A percentile compares a stretch with the other conserved stretches of the same genome.
phyloP scores from a whole-genome alignment of 1,140 invertebrate species.

The Achroia grisella region DNA sequence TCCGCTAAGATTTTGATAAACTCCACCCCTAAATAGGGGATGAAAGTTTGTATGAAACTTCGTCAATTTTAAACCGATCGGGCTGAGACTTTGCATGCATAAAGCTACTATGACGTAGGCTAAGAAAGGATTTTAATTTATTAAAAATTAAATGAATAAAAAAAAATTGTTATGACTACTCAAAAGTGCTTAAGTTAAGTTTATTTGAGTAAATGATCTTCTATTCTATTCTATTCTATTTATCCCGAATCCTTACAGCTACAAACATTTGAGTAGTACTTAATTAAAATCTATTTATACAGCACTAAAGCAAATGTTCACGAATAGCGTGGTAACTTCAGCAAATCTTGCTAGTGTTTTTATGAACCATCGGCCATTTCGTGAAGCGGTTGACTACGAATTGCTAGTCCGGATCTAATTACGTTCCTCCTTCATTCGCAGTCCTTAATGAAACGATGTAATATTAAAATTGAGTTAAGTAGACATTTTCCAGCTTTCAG shows the following conservation, averaged over 20 bases:
- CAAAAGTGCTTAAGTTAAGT: too few relatives aligned
- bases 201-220: too few relatives aligned
- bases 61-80: too few relatives aligned
- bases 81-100: too few relatives aligned
- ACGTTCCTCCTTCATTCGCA: slow-evolving; percentile 1
- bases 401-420: slow-evolving; percentile 11
- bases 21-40: neutral
- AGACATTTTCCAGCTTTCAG: slow-evolving; percentile 4
- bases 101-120: too few relatives aligned
- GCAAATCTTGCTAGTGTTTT: neutral
- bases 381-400: neutral
- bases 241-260: neutral
- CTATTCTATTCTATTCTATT: too few relatives aligned
- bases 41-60: neutral
- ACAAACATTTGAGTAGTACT: neutral
- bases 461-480: slow-evolving; percentile 26
- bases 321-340: too few relatives aligned
- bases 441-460: slow-evolving; percentile 19
- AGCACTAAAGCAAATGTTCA: too few relatives aligned
- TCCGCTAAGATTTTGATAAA: too few relatives aligned
- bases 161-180: too few relatives aligned
- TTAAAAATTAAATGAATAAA: too few relatives aligned
- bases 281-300: neutral
- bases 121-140: too few relatives aligned
- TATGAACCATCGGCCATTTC: neutral